Conservation (phyloP, 2,797 vertebrate species). For the Lacerta bilineata region DNA sequence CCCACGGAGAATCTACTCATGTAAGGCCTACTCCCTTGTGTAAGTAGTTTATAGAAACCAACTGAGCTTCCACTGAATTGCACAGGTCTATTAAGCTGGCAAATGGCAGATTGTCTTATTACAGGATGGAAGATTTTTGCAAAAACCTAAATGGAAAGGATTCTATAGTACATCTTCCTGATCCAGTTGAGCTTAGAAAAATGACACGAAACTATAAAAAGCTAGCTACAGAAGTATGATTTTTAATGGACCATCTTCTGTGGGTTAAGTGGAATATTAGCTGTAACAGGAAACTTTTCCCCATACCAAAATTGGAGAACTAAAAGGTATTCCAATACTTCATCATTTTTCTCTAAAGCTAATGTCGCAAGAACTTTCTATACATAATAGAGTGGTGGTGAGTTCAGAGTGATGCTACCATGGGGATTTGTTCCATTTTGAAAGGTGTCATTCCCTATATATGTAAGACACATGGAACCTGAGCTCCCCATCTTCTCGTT, state of each 20-base stretch:
- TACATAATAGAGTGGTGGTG: neutral
- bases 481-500: neutral
- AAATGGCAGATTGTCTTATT: neutral
- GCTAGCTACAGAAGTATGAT: neutral
- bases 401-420: neutral
- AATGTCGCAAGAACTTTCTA: neutral
- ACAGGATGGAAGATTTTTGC: neutral
- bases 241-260: neutral
- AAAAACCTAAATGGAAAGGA: neutral
- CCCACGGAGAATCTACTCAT: too few species aligned
- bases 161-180: neutral
- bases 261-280: neutral
- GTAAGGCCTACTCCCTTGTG: neutral
- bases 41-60: neutral
- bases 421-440: neutral
- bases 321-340: neutral
- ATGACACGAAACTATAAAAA: constrained; percentile 8
- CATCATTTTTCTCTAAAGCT: neutral
- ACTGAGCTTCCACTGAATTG: neutral
- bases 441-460: neutral
- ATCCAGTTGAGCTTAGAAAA: neutral
- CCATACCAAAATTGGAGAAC: neutral
- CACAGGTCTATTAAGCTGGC: neutral
- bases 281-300: neutral
- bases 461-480: neutral